Conservation (phyloP, 2,888 invertebrate species). For the Tenthredo mesomela region DNA sequence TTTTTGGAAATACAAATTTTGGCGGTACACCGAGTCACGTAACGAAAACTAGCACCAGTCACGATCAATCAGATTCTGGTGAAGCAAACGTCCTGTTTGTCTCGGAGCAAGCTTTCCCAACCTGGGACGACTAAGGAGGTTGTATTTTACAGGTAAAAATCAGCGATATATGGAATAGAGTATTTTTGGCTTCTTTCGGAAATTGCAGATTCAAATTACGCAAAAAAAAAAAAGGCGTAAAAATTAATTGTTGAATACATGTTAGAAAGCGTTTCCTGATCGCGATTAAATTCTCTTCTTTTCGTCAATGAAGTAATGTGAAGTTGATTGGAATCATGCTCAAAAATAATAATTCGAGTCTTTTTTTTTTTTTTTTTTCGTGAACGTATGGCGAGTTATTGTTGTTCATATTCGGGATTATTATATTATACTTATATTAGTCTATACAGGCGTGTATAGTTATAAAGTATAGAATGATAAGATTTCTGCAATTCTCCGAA, state of each 20-base stretch:
- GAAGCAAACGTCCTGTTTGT: slow-evolving; percentile 79
- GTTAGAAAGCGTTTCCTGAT: background rate
- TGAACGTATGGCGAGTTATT: background rate
- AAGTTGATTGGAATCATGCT: slow-evolving; percentile 33
- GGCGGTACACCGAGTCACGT: slow-evolving; percentile 74
- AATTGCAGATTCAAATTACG: slow-evolving; percentile 54
- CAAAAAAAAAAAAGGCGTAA: background rate
- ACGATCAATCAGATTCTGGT: slow-evolving; percentile 58
- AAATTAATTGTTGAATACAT: background rate
- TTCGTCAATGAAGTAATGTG: background rate
- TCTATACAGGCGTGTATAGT: too few species aligned
- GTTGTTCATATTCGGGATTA: background rate
- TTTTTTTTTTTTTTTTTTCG: background rate
- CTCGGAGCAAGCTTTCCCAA: slow-evolving; percentile 82
- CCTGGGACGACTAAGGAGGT: slow-evolving; percentile 83
- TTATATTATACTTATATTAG: too few species aligned
- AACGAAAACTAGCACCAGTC: slow-evolving; percentile 56
- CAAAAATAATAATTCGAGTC: slow-evolving; percentile 30
- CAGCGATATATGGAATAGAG: slow-evolving; percentile 26
- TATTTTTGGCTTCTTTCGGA: slow-evolving; percentile 53
- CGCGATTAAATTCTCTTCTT: background rate
- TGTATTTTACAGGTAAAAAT: background rate
- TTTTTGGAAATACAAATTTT: slow-evolving; percentile 75
- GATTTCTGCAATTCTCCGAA: slow-evolving; percentile 56
- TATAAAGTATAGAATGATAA: background rate